Base-by-base conservation (phyloP, 2,797 vertebrate species). In the Parambassis ranga region DNA sequence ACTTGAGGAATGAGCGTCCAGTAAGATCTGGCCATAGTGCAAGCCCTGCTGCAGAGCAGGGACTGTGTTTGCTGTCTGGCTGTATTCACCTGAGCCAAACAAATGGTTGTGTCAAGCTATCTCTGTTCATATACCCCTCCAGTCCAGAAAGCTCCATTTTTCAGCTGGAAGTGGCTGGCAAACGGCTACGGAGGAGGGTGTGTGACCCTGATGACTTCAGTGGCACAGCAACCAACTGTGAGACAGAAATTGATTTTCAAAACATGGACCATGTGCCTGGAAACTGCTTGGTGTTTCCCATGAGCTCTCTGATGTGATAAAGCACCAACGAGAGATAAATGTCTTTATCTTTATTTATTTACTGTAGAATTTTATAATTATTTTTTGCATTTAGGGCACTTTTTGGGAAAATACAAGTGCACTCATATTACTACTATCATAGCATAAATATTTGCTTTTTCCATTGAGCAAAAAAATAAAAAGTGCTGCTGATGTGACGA, bases 41-140 rank as follows among this genome's bases (percentile, higher is more conserved):
- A 72, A 81, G 75, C 82, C 75, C 77, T 9, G 72, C 66, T 71
- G 79, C 75, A 65, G 79, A 86, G 78, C 64, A n/a, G 75, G 60
- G 75, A 56, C 83, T 71, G 65, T 83, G 84, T 65, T n/a, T 73
- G 66, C 86, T 89, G 91, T 90, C 88, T 77, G 79, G 59, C 85
- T 83, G 82, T 70, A 72, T 88, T 88, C 87, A 92, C 89, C 87
- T 90, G 89, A 90, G 84, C 85, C 81, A 87, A 91, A 91, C 86
- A 87, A 89, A 91, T 92, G 90, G 84, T 48, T 23, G 83, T 90
- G 90, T 92, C 89, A 89, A 85, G 75, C 75, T 89, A 91, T 89
- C 87, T 87, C 82, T 78, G 85, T 72, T 89, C 85, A 89, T 87
- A 81, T 74, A 90, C 82, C 83, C 80, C 81, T 89, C 82, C 58